Evolutionary conservation across 2,797 vertebrate species (phyloP), one percentile per base, ranked within the genome.

Genomic region (Semotilus atromaculatus): DNA sequence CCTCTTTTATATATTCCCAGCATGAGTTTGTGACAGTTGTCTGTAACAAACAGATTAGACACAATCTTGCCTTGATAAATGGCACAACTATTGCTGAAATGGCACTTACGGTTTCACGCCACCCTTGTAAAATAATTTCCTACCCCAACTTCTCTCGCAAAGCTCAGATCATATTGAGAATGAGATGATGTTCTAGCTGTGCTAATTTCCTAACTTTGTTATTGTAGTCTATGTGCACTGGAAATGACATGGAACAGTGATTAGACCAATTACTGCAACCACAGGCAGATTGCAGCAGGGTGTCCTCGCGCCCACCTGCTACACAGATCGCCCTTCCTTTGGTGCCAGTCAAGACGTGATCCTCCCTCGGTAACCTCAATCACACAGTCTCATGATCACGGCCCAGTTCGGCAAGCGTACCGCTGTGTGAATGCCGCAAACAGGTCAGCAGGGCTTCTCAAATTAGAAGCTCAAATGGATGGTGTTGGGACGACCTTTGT

Each of bases 11-110:
- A 81, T 51, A 83, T 85, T 74, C 76, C 70, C 77, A 70, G n/a
- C 81, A 29, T 83, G 77, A 68, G 51, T 75, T 81, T 86, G 68
- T 38, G 31, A 74, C 75, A 76, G 51, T 48, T 68, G 81, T 78
- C 67, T 55, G 83, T 73, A 72, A 80, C 85, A 74, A 81, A 83
- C 71, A 85, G 81, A 51, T 85, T 82, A 74, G 80, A 80, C 81
- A 31, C 70, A 75, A 80, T 83, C 72, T 81, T 45, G 26, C 34
- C 68, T 19, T 73, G 66, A 81, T 77, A 68, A 78, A 80, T 64
- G 51, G 34, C 68, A 72, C n/a, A 51, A 66, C 34, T 75, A 40
- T 81, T 76, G 53, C 40, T 48, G 38, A 51, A 43, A 77, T 70
- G 48, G 19, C 62, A 23, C 31, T 74, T 64, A 53, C 3, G 23